These are phyloP conservation scores for Styela clava DNA, from an alignment of 23 tunicate species.

Conservation along the genomic window DNA sequence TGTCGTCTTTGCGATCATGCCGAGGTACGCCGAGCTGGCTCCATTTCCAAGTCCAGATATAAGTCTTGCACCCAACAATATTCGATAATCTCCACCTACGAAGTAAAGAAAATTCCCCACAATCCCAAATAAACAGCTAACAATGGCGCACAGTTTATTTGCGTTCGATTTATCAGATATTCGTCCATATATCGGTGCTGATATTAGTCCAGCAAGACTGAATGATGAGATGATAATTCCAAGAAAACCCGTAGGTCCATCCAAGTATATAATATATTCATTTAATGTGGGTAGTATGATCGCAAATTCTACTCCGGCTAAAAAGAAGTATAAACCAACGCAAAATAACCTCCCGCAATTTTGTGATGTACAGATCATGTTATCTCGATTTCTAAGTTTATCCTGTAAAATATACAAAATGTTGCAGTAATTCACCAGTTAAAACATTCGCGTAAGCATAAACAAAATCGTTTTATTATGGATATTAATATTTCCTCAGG, in stretches of 20 bases:
- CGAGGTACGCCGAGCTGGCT: conserved; percentile 64
- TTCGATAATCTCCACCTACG: conserved; percentile 26
- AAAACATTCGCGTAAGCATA: too few species aligned
- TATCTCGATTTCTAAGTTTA: too few species aligned
- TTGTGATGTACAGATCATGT: background rate
- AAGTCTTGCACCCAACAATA: conserved; percentile 65
- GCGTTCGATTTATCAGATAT: conserved; percentile 62
- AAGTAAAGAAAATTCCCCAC: conserved; percentile 79
- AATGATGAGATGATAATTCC: conserved; percentile 77
- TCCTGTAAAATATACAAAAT: too few species aligned
- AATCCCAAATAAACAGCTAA: conserved; percentile 72
- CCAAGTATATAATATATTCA: conserved; percentile 30
- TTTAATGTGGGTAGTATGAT: conserved; percentile 81
- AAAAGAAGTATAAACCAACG: conserved; percentile 50
- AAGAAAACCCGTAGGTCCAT: conserved; percentile 43
- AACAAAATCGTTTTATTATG: too few species aligned
- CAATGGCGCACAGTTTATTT: conserved; percentile 35
- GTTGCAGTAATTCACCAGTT: too few species aligned
- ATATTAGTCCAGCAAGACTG: conserved; percentile 70
- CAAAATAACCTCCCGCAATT: background rate
- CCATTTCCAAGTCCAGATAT: conserved; percentile 86
- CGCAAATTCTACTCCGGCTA: conserved; percentile 88
- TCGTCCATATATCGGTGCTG: conserved; percentile 80
- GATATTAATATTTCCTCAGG: too few species aligned
- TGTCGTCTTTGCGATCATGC: conserved; percentile 60